Conservation (phyloP, 1,140 invertebrate genomes). For the Hydropsyche tenuis region DNA sequence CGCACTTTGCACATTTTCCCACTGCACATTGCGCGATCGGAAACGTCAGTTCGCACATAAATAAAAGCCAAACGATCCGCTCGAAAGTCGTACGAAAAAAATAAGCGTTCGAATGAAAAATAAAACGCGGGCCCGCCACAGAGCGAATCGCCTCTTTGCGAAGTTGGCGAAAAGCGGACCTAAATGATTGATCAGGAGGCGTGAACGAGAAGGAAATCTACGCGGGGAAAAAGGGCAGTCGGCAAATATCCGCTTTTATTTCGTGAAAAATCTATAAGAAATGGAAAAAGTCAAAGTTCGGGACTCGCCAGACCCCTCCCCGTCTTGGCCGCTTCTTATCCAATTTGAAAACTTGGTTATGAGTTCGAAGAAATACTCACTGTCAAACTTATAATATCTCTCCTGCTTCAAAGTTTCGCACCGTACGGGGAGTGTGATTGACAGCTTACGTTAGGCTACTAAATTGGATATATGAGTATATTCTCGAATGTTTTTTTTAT, state of each 20-base stretch:
- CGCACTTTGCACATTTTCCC: no score
- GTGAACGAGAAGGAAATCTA: neutral
- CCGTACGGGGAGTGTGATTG: slow-evolving; percentile 12
- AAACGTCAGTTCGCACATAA: no score
- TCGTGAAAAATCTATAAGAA: slow-evolving; percentile 8
- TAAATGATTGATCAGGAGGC: slow-evolving; percentile 12
- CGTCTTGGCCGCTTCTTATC: slow-evolving; percentile 12
- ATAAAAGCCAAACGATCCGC: no score
- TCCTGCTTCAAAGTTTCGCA: slow-evolving; percentile 14
- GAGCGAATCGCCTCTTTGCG: neutral
- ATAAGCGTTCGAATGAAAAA: neutral
- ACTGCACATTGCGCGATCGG: no score
- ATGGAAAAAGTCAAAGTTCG: slow-evolving; percentile 16
- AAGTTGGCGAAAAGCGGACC: neutral
- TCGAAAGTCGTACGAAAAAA: no score
- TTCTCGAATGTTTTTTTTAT: neutral
- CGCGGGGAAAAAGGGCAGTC: neutral
- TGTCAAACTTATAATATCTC: slow-evolving; percentile 20
- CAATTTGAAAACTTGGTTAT: slow-evolving; percentile 20
- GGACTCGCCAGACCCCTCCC: neutral
- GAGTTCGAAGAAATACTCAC: slow-evolving; percentile 19
- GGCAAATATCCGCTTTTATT: slow-evolving; percentile 7
- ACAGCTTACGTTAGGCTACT: slow-evolving; percentile 11
- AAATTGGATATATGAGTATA: slow-evolving; percentile 13
- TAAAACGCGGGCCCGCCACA: neutral